phyloP scores from a whole-genome alignment of 2,113 vertebrate genomes.

The Carassius carassius region DNA sequence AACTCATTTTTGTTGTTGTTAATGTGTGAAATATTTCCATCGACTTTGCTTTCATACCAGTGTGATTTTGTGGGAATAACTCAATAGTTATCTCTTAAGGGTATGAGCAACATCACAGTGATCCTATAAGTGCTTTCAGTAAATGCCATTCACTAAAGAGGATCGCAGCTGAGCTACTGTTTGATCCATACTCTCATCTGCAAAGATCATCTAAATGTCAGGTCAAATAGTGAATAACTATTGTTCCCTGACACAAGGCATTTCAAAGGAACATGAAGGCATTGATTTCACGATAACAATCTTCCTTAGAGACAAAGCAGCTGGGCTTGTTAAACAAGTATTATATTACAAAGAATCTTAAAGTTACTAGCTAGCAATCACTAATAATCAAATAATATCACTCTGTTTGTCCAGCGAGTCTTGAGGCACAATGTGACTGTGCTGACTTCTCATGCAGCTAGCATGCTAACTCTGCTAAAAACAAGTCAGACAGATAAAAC shows the following conservation, averaged over 20 bases:
- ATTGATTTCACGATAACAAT: slow-evolving; percentile 37
- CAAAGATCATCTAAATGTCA: slow-evolving; percentile 31
- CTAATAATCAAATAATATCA: neutral
- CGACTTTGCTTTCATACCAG: neutral
- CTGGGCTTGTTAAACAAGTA: neutral
- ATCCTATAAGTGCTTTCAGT: slow-evolving; percentile 25
- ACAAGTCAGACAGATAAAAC: neutral
- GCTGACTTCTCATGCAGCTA: neutral
- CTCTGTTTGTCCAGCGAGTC: neutral
- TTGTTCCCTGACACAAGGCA: slow-evolving; percentile 40
- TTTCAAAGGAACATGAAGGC: slow-evolving; percentile 34
- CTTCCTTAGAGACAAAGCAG: slow-evolving; percentile 27
- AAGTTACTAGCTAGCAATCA: neutral
- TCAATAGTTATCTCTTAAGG: neutral
- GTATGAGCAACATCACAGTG: neutral
- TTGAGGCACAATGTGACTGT: neutral
- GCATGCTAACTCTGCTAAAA: neutral
- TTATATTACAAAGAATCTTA: neutral
- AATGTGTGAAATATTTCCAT: neutral
- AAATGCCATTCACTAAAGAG: slow-evolving; percentile 34
- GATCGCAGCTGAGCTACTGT: slow-evolving; percentile 29
- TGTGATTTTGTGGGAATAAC: neutral
- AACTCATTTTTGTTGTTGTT: neutral
- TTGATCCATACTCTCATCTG: slow-evolving; percentile 35
- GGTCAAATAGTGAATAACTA: slow-evolving; percentile 34